Evolutionary conservation across 2,888 invertebrate species (phyloP), one percentile per base, ranked within the genome.

Genomic region (Andrena dorsata): DNA sequence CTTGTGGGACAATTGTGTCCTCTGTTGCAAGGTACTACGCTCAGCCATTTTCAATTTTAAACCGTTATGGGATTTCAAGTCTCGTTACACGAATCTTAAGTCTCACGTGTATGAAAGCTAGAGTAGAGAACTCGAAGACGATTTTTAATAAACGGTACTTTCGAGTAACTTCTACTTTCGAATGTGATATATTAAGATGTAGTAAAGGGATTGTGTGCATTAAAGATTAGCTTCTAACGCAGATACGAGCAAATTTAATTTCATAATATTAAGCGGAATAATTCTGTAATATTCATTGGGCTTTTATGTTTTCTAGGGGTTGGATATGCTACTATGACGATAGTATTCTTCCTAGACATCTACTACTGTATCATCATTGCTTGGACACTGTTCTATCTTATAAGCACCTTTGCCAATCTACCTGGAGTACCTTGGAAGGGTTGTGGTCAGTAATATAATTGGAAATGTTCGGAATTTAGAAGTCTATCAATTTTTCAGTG

Each of bases 311-410:
- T 77, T 90, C 16, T 90, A 96, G 96, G 97, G 63, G 96, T 97
- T 30, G 97, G 97, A 30, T 97, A 96, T 91, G 96, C 97, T 1
- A 96, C 97, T 2, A 96, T 97, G 94, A 95, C 97, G 60, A 96
- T 97, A 69, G 97, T 97, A 2, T 97, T 97, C 92, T 95, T 97
- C 90, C 95, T 97, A 69, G 97, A 97, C 92, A 95, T 97, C 87
- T 96, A 96, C 93, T 97, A 97, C 93, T 97, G 97, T 92, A 95
- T 97, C 66, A 96, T 97, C 90, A 96, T 97, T 68, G 96, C 97
- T 2, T 97, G 97, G 96, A 96, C 97, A 6, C 94, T 97, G 71
- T 97, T 96, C 93, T 96, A 97, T 91, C 95, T 96, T 86, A 95
- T 95, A 63, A 95, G 95, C 76, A 96, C 96, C 65, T 95, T 95